phyloP scores from a whole-genome alignment of 2,113 vertebrate species.

The Bungarus multicinctus region DNA sequence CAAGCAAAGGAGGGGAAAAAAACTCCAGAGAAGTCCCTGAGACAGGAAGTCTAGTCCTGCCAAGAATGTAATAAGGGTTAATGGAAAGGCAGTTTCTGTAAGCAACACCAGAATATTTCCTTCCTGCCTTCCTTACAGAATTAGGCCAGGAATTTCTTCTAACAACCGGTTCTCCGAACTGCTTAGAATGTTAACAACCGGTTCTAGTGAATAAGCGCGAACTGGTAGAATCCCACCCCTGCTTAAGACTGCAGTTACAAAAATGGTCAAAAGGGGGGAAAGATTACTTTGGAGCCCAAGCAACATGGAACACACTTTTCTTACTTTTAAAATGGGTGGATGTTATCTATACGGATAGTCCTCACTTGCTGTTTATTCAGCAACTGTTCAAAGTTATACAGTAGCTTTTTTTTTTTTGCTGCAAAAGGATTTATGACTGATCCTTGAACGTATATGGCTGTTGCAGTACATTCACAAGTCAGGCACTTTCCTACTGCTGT shows the following conservation, averaged over 20 bases:
- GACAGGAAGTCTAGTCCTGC: too few species aligned
- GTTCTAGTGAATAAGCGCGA: too few species aligned
- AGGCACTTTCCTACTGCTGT: not conserved
- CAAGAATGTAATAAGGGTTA: too few species aligned
- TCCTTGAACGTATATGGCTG: not conserved
- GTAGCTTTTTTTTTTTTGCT: not conserved
- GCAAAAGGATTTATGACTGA: not conserved
- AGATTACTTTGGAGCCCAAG: not conserved
- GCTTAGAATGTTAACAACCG: too few species aligned
- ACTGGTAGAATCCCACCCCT: too few species aligned
- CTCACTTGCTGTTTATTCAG: not conserved
- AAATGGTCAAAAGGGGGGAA: not conserved
- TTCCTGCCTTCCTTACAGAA: too few species aligned
- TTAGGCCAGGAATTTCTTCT: too few species aligned
- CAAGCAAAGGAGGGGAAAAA: too few species aligned
- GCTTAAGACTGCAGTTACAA: not conserved
- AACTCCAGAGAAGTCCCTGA: too few species aligned
- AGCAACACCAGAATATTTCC: too few species aligned
- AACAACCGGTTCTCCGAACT: too few species aligned
- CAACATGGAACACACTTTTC: not conserved
- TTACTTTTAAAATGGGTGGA: not conserved
- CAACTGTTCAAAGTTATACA: not conserved
- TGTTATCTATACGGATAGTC: not conserved
- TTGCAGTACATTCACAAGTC: not conserved
- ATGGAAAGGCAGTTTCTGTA: too few species aligned